These are phyloP conservation scores for Chrysodeixis includens DNA, from an alignment of 2,888 invertebrate genomes.

Conservation along the genomic window DNA sequence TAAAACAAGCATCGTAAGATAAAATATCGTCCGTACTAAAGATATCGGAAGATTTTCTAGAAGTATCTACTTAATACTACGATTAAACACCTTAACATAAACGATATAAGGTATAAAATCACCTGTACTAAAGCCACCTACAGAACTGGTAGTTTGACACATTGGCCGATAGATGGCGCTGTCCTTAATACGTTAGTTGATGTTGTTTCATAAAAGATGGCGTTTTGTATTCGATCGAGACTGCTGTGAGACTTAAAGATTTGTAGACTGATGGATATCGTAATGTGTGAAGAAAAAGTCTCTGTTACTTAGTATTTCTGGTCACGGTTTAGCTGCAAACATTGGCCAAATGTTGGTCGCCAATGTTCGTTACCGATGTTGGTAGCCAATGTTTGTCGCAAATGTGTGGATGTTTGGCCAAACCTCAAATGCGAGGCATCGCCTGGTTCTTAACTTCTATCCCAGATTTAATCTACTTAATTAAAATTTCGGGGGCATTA, in stretches of 20 bases:
- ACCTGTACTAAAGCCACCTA: neutral
- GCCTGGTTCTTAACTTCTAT: neutral
- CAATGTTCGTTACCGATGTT: neutral
- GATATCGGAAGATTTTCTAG: too few relatives aligned
- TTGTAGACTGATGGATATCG: neutral
- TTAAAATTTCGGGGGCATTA: conserved; percentile 10
- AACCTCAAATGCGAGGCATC: neutral
- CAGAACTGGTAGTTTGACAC: conserved; percentile 31
- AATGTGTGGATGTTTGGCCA: neutral
- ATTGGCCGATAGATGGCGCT: conserved; percentile 37
- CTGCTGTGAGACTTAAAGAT: conserved; percentile 35
- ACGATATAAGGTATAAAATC: neutral
- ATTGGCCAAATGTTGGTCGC: too few relatives aligned
- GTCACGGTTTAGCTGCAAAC: too few relatives aligned
- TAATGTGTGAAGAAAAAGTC: neutral
- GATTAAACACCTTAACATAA: neutral
- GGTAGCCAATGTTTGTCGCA: neutral
- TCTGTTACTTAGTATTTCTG: neutral
- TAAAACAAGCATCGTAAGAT: too few relatives aligned
- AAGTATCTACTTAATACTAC: too few relatives aligned
- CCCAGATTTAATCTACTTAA: conserved; percentile 40
- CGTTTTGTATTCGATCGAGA: conserved; percentile 41
- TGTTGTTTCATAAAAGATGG: conserved; percentile 36
- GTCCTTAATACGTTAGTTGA: conserved; percentile 46
- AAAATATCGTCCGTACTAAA: too few relatives aligned